Evolutionary conservation across 2,797 vertebrate genomes (phyloP), one percentile per base, ranked within the genome.

Genomic region (Enteromius anoplus): DNA sequence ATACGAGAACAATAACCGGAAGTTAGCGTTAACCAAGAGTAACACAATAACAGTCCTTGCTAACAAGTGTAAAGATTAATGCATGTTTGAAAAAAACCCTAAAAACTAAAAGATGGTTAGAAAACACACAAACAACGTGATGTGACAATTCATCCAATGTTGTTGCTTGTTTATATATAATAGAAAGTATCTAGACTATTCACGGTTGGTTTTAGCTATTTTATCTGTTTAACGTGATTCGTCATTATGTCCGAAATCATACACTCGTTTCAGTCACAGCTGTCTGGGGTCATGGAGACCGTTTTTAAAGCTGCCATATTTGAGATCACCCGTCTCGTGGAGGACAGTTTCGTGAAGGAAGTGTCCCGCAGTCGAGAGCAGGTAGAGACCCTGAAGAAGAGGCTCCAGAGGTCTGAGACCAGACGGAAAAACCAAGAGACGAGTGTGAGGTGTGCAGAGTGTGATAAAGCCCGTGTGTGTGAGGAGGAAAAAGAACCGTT

Each of bases 221-320:
- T 49, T 23, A 51, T 40, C 21, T n/a, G 17, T 37, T 53, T 29
- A 23, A 26, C 26, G 26, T 26, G 26, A 26, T 19, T 55, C 47
- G 15, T 10, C 62, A 87, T 3, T 5, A 95, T 96, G 94, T 90
- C 94, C 0, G 94, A 93, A 77, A 81, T 91, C 5, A 89, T 93
- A 47, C 84, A 91, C 0, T 91, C 93, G 4, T 95, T 95, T 86
- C 94, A 95, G 90, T 92, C 94, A 12, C 95, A 95, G 70, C 93
- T 95, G 11, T 95, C 95, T 9, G 93, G 93, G 7, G 94, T 95
- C 0, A 95, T 95, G 95, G 94, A 95, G 58, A 95, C 94, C 0
- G 94, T 95, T 0, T 95, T 95, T 82, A 95, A 95, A 78, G 94
- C 95, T 55, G 95, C 95, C 34, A 95, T 95, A 90, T 95, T 93